Base-by-base conservation (phyloP, 2,113 vertebrate genomes). In the Tetrao urogallus region DNA sequence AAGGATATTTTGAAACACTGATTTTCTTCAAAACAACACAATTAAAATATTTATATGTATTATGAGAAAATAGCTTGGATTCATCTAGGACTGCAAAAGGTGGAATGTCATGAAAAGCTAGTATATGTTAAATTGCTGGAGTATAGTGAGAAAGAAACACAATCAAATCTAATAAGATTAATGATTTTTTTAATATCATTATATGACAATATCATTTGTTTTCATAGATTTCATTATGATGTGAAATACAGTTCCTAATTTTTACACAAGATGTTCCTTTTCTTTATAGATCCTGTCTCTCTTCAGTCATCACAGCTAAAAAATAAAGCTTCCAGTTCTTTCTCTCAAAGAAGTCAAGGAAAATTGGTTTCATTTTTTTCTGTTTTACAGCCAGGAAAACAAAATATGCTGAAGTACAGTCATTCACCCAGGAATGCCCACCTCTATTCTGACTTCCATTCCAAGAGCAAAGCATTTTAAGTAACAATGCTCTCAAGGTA, bases 351-450 rank as follows among this genome's bases (percentile, higher is more conserved):
- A 57, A 88, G 25, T 78, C 81, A 57, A 88, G 52, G 73, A 90
- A 90, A 90, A 77, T 56, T 28, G 42, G 43, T 60, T 25, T 20
- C 25, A 16, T 34, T 71, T 89, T 50, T 84, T 85, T 47, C 43
- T 82, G 25, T 72, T 90, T 86, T 63, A 50, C 13, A 86, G 38
- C 17, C 79, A 92, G 19, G 69, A 90, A 94, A 94, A 77, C 38
- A 64, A 86, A 28, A 52, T 24, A 72, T 38, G 75, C 42, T 77
- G 69, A 83, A 88, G 24, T 13, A 74, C 8, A 42, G 15, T 56
- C 72, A 77, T 90, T 71, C 34, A 88, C 38, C 32, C 67, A 85
- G 34, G 60, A 94, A 86, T 90, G 72, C 40, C 85, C 65, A 83
- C 54, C 47, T 86, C 50, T 78, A 34, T 72, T 69, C 58, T 76